Percentiles rank a stretch among this genome's conserved stretches.
These are phyloP conservation scores for Vidua chalybeata DNA, from an alignment of 2,113 vertebrate genomes.

Conservation along the genomic window DNA sequence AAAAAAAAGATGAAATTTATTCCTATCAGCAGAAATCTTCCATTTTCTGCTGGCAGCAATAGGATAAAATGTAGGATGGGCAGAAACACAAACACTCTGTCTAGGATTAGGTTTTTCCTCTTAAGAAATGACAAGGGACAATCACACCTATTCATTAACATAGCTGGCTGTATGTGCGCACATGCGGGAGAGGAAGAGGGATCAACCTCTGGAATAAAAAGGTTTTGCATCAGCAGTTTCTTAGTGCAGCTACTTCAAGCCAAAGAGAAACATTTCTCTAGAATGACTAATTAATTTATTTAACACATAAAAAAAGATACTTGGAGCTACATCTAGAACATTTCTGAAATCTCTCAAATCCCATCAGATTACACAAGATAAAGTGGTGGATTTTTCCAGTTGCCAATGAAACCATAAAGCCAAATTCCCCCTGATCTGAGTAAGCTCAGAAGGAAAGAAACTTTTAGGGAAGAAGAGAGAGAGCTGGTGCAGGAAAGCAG, in stretches of 20 bases:
- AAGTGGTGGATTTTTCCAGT: neutral
- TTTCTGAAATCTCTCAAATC: neutral
- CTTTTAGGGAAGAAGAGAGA: neutral
- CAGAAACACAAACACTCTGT: neutral
- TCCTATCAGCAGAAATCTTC: neutral
- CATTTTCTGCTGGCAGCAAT: neutral
- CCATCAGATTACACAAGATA: neutral
- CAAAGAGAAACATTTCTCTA: neutral
- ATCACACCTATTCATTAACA: neutral
- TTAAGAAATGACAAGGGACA: neutral
- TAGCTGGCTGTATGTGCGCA: neutral
- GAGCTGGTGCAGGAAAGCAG: neutral
- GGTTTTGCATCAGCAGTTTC: constrained; percentile 13
- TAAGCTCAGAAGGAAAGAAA: neutral
- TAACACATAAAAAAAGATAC: neutral
- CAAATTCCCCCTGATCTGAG: neutral
- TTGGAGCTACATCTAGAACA: neutral
- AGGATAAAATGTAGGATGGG: neutral
- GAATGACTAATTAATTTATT: neutral
- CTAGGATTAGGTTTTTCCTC: neutral
- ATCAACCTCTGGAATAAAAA: neutral
- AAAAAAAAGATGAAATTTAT: neutral
- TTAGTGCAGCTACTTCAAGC: neutral
- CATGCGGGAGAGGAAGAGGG: neutral
- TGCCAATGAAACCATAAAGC: neutral